A percentile compares a stretch with the other conserved stretches of the same genome.
Evolutionary conservation across 2,113 vertebrate genomes (phyloP).

Genomic region (Sapayoa aenigma): DNA sequence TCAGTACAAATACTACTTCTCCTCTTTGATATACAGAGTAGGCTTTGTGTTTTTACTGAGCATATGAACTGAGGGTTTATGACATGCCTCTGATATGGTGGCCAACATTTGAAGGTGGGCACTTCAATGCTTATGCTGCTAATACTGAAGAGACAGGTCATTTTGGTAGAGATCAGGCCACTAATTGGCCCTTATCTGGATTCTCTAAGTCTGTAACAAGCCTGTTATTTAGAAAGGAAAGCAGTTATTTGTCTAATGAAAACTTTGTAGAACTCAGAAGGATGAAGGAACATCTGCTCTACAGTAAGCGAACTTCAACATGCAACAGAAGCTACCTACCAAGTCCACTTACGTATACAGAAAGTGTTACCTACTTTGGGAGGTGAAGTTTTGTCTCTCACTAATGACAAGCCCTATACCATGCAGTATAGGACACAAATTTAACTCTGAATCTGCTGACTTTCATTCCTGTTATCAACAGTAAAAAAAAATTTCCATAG

Average conservation of each 20-base stretch:
- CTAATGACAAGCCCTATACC: not conserved
- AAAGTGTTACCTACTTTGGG: not conserved
- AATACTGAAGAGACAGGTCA: not conserved
- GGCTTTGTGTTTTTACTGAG: not conserved
- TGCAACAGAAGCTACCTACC: not conserved
- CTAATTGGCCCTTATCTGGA: not conserved
- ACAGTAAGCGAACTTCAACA: not conserved
- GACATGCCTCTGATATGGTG: not conserved
- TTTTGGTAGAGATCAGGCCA: not conserved
- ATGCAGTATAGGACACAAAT: not conserved
- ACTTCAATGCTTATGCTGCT: not conserved
- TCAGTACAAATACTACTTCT: not conserved
- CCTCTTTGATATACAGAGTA: not conserved
- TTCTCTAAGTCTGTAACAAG: not conserved
- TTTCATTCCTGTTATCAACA: not conserved
- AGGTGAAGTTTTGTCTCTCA: not conserved
- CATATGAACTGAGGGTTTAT: not conserved
- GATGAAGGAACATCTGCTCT: not conserved
- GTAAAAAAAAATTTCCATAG: not conserved
- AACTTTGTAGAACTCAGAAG: not conserved
- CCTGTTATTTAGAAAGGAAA: not conserved
- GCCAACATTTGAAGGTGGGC: not conserved
- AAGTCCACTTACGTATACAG: not conserved
- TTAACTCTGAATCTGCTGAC: not conserved
- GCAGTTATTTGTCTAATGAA: not conserved